A percentile compares a stretch with the other conserved stretches of the same genome.
phyloP scores from a whole-genome alignment of 2,113 vertebrate genomes.

The Brachyhypopomus occidentalis region DNA sequence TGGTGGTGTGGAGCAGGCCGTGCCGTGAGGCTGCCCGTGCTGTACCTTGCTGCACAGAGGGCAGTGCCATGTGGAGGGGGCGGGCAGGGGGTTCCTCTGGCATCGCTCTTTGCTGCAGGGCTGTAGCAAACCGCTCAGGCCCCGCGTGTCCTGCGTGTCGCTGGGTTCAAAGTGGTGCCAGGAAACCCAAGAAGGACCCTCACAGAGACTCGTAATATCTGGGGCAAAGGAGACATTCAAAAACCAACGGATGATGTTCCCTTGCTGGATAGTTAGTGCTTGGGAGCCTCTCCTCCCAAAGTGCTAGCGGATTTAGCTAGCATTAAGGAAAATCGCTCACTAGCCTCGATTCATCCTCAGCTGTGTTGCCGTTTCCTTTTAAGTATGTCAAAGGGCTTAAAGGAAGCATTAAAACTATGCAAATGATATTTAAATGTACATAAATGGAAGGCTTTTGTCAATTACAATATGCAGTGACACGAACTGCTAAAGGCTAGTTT shows the following conservation, averaged over 20 bases:
- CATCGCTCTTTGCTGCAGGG: conserved; percentile 44
- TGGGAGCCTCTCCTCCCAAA: too few species aligned
- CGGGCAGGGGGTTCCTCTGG: conserved; percentile 30
- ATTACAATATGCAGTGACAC: too few species aligned
- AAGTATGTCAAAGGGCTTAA: too few species aligned
- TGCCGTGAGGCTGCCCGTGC: background rate
- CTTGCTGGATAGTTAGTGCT: background rate
- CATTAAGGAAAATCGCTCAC: too few species aligned
- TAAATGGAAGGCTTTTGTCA: background rate
- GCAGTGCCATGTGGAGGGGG: conserved; percentile 55
- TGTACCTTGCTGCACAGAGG: conserved; percentile 67
- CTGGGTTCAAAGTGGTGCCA: conserved; percentile 40
- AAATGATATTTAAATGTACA: too few species aligned
- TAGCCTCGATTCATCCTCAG: too few species aligned
- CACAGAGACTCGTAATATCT: conserved; percentile 30
- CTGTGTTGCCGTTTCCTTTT: too few species aligned
- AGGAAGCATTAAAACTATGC: too few species aligned
- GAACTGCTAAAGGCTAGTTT: too few species aligned
- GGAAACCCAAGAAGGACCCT: conserved; percentile 9
- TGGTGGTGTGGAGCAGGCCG: too few species aligned
- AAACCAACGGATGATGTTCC: background rate
- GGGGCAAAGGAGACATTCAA: background rate
- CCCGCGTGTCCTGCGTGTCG: conserved; percentile 35
- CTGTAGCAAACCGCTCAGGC: conserved; percentile 20
- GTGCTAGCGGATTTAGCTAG: background rate